phyloP scores from a whole-genome alignment of 2,113 vertebrate genomes.

The Anguilla japonica region DNA sequence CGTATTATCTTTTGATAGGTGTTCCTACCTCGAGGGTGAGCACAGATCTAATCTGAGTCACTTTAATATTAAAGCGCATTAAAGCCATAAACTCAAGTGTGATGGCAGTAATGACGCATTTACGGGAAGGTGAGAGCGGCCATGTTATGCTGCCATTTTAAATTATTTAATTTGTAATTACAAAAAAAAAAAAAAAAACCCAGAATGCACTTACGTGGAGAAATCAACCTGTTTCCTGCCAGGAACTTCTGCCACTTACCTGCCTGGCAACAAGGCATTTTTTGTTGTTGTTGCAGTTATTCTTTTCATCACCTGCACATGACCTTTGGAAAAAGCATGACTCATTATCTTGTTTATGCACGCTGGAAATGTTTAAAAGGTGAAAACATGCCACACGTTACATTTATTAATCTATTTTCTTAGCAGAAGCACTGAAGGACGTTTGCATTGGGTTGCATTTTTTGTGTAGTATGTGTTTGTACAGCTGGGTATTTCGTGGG shows the following conservation, averaged over 20 bases:
- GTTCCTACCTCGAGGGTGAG: neutral
- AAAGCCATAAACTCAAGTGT: neutral
- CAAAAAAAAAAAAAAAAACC: neutral
- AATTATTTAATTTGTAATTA: neutral
- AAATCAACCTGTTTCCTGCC: constrained; percentile 21
- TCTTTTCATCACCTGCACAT: too few species aligned
- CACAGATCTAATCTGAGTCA: neutral
- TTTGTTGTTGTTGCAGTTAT: too few species aligned
- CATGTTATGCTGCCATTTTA: neutral
- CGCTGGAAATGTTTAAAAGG: too few species aligned
- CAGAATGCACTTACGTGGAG: neutral
- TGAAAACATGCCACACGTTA: too few species aligned
- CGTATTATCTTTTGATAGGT: neutral
- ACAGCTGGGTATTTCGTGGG: neutral
- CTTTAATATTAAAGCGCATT: neutral
- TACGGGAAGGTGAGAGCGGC: constrained; percentile 40
- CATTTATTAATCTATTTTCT: too few species aligned
- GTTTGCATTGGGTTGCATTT: too few species aligned
- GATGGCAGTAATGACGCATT: constrained; percentile 40
- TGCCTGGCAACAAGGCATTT: neutral
- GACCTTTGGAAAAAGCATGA: too few species aligned
- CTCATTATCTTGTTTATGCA: too few species aligned
- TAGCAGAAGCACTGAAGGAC: too few species aligned
- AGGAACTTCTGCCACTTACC: neutral
- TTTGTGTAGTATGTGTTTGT: too few species aligned